Conservation (phyloP, 2,113 vertebrate species). For the Aleadryas rufinucha region DNA sequence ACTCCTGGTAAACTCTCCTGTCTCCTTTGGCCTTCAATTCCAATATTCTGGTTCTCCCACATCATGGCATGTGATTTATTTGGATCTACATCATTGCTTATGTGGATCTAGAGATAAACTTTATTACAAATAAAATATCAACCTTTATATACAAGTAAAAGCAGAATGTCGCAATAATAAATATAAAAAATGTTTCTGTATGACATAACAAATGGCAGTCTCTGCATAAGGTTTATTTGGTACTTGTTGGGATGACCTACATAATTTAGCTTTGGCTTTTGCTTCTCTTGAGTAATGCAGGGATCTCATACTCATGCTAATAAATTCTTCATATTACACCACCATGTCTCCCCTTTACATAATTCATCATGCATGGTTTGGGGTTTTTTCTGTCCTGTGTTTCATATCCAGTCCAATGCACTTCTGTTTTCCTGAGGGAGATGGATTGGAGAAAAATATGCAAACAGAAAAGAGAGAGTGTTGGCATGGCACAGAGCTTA, state of each 20-base stretch:
- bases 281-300: neutral
- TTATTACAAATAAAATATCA: neutral
- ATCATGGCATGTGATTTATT: neutral
- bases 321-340: slow-evolving; percentile 10
- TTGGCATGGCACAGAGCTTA: neutral
- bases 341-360: neutral
- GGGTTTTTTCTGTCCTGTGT: neutral
- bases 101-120: neutral
- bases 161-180: neutral
- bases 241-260: neutral
- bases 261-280: neutral
- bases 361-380: neutral
- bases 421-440: neutral
- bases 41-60: neutral
- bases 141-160: neutral
- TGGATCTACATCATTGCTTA: neutral
- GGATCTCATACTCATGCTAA: neutral
- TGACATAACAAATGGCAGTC: neutral
- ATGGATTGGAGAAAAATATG: neutral
- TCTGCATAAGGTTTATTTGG: neutral
- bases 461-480: neutral
- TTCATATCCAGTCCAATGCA: neutral
- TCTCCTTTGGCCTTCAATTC: neutral
- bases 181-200: neutral
- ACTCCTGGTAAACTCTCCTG: neutral